phyloP scores from a whole-genome alignment of 2,113 vertebrate genomes.

The Phalacrocorax pelagicus region DNA sequence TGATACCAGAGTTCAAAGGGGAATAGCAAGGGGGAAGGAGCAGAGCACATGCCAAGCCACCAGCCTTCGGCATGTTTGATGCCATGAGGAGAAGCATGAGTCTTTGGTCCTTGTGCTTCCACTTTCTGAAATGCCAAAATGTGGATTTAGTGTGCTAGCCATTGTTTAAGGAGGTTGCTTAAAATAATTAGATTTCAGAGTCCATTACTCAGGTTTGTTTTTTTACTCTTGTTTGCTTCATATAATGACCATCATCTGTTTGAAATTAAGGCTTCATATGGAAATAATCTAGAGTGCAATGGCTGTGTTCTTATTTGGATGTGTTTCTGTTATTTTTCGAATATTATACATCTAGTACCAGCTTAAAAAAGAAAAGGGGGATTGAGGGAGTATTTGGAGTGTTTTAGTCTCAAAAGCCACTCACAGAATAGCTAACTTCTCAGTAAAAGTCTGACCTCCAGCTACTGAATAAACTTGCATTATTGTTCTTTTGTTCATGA shows the following conservation, averaged over 20 bases:
- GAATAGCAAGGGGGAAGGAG: neutral
- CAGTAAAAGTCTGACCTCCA: neutral
- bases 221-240: neutral
- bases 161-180: neutral
- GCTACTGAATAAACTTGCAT: neutral
- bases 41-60: neutral
- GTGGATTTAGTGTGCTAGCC: neutral
- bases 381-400: neutral
- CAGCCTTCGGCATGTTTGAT: accelerated
- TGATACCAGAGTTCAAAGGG: neutral
- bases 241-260: neutral
- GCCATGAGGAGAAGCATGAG: accelerated
- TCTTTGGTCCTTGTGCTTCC: neutral
- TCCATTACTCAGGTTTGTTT: neutral
- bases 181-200: neutral
- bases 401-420: neutral
- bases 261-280: neutral
- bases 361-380: neutral
- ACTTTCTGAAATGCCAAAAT: neutral
- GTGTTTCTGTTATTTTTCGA: neutral
- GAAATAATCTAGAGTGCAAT: neutral
- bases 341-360: neutral
- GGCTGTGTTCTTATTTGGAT: neutral
- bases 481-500: neutral
- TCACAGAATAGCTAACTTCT: neutral